phyloP scores from a whole-genome alignment of 2,113 vertebrate genomes.

The Lycaon pictus region DNA sequence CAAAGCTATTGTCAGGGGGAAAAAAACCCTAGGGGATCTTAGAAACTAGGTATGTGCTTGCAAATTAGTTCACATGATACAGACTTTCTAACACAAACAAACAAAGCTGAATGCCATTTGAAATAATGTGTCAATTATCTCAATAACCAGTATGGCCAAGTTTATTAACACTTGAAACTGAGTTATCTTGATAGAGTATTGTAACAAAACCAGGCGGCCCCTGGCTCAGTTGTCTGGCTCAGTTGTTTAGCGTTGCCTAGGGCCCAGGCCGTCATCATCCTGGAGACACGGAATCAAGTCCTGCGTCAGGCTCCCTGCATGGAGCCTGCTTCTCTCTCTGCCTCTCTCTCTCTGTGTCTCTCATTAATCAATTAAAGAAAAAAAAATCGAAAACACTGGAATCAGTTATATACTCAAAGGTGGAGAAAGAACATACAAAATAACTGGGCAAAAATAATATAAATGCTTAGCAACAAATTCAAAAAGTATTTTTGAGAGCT shows the following conservation, averaged over 20 bases:
- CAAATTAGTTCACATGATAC: not conserved
- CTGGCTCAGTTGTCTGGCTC: too few species aligned
- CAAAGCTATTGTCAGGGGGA: not conserved
- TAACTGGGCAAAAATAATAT: not conserved
- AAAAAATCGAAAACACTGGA: not conserved
- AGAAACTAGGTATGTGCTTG: not conserved
- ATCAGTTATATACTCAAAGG: not conserved
- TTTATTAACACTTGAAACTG: not conserved
- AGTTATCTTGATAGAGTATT: not conserved
- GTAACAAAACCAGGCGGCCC: not conserved
- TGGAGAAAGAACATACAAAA: not conserved
- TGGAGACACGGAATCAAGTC: too few species aligned
- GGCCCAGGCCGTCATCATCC: too few species aligned
- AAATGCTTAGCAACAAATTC: not conserved
- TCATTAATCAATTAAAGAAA: too few species aligned
- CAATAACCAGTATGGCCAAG: not conserved
- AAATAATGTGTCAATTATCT: not conserved
- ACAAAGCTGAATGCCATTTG: not conserved
- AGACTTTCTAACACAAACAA: not conserved
- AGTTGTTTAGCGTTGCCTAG: too few species aligned
- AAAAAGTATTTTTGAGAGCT: not conserved
- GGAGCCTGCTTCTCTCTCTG: too few species aligned
- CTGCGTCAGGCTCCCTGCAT: too few species aligned
- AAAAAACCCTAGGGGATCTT: not conserved
- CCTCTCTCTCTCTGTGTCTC: too few species aligned